Conservation (phyloP, 2,797 vertebrate genomes). For the Prionace glauca region DNA sequence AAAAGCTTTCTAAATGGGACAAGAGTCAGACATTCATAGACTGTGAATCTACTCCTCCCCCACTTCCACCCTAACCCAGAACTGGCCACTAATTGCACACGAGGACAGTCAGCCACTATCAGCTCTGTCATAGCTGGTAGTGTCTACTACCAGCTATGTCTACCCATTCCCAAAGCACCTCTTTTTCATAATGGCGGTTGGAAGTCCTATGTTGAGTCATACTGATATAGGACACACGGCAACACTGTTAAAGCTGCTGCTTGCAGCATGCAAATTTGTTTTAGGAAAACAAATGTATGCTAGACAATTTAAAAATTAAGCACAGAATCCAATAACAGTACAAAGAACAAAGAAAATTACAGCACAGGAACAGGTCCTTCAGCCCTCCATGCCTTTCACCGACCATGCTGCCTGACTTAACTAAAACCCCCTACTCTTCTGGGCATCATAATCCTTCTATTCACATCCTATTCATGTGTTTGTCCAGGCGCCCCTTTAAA, state of each 20-base stretch:
- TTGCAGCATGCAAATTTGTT: background rate
- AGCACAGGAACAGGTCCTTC: too few species aligned
- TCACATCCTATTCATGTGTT: too few species aligned
- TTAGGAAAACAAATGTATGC: background rate
- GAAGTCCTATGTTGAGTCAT: background rate
- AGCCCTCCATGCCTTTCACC: too few species aligned
- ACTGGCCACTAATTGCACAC: background rate
- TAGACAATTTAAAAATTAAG: background rate
- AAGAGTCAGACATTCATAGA: background rate
- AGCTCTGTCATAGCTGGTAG: background rate
- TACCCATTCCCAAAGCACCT: background rate
- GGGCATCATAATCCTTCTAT: too few species aligned
- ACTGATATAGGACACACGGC: background rate
- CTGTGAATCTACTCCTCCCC: background rate
- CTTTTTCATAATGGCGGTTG: background rate
- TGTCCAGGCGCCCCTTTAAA: too few species aligned
- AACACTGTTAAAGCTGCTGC: background rate
- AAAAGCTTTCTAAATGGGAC: background rate
- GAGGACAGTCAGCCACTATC: background rate
- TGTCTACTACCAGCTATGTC: background rate
- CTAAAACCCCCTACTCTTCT: too few species aligned
- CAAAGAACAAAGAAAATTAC: too few species aligned
- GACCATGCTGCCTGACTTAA: too few species aligned
- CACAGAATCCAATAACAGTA: background rate
- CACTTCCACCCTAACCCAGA: background rate